Conservation (phyloP, 2,797 vertebrate species). For the Premnoplex brunnescens region DNA sequence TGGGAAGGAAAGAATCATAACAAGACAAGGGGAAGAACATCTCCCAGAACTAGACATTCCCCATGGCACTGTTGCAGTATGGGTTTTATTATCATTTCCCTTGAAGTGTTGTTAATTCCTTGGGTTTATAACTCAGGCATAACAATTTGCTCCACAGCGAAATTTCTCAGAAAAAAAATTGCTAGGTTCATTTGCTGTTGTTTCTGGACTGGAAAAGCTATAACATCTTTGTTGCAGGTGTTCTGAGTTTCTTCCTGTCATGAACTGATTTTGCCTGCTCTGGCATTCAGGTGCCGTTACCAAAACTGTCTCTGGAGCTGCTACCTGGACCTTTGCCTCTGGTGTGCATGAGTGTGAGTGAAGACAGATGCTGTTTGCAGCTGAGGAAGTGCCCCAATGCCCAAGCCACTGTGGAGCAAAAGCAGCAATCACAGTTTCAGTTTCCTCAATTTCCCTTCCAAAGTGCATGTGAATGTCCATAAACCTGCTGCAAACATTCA, state of each 20-base stretch:
- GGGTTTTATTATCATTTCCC: background rate
- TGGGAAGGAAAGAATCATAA: background rate
- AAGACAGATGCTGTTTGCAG: background rate
- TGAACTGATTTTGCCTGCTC: background rate
- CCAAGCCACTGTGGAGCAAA: background rate
- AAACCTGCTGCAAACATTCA: background rate
- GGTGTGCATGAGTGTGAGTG: background rate
- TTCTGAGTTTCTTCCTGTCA: background rate
- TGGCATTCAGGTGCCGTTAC: background rate
- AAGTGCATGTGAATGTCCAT: background rate
- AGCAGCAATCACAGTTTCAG: background rate
- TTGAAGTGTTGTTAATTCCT: background rate
- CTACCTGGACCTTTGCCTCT: background rate
- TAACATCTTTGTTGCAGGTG: background rate
- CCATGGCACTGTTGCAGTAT: background rate
- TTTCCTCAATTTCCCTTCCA: background rate
- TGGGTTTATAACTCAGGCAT: background rate
- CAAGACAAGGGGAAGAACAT: background rate
- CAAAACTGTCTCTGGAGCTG: background rate
- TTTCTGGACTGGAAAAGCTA: background rate
- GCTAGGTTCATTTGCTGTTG: background rate
- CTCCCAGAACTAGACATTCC: background rate
- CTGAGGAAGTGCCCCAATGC: background rate
- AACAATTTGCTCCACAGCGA: background rate
- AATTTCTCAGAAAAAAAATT: background rate